phyloP scores from a whole-genome alignment of 2,797 vertebrate genomes.

The Adelosebastes latens region DNA sequence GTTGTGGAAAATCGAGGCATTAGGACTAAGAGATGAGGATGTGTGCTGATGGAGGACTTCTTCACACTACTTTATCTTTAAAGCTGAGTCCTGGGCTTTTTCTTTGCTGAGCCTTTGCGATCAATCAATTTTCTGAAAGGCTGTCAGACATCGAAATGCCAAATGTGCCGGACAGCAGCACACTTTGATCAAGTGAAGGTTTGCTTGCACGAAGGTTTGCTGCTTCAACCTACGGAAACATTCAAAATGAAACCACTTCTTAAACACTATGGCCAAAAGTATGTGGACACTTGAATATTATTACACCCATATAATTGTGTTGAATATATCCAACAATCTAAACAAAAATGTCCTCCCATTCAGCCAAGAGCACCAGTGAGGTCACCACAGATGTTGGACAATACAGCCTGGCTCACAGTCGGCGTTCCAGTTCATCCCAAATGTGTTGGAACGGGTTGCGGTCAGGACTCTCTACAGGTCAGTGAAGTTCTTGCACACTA shows the following conservation, averaged over 20 bases:
- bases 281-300: background rate
- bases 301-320: background rate
- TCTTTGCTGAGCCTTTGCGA: background rate
- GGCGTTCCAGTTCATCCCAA: too few species aligned
- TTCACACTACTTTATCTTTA: slow-evolving; percentile 26
- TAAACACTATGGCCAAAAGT: background rate
- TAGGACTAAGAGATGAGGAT: background rate
- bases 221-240: background rate
- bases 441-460: background rate
- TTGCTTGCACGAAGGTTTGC: background rate
- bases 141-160: slow-evolving; percentile 22
- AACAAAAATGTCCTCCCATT: background rate
- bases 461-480: fast-evolving
- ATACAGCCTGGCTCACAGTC: too few species aligned
- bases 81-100: slow-evolving; percentile 26
- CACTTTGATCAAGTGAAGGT: slow-evolving; percentile 3
- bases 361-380: background rate
- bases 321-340: background rate
- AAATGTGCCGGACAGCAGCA: slow-evolving; percentile 4
- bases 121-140: slow-evolving; percentile 32
- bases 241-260: background rate
- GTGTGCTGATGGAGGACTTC: slow-evolving; percentile 2
- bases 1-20: background rate
- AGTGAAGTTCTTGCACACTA: too few species aligned
- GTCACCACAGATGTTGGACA: background rate